Evolutionary conservation across 1,140 invertebrate genomes (phyloP).

Genomic region (Teleopsis dalmanni): DNA sequence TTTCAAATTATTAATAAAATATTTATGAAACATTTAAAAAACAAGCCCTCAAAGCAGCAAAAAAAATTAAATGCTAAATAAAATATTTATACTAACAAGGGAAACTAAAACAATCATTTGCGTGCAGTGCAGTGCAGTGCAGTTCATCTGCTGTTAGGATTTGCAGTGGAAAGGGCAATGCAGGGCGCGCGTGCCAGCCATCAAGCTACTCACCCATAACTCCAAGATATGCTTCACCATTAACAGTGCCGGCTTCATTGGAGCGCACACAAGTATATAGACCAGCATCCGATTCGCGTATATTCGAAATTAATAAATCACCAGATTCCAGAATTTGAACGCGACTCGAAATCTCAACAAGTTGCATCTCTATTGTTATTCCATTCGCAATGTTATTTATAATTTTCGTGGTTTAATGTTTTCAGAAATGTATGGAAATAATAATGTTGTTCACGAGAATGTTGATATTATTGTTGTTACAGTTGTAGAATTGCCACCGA

Average conservation of each 20-base stretch:
- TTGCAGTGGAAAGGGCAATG: too few relatives aligned
- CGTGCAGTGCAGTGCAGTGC: too few relatives aligned
- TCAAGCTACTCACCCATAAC: slow-evolving; percentile 65
- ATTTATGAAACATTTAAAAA: too few relatives aligned
- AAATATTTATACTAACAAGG: too few relatives aligned
- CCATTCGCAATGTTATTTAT: slow-evolving; percentile 5
- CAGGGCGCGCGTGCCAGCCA: too few relatives aligned
- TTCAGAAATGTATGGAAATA: too few relatives aligned
- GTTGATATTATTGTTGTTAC: not conserved
- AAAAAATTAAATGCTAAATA: too few relatives aligned
- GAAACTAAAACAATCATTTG: too few relatives aligned
- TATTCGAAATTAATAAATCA: slow-evolving; percentile 78
- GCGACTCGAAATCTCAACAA: slow-evolving; percentile 51
- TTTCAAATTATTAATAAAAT: too few relatives aligned
- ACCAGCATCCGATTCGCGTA: slow-evolving; percentile 72
- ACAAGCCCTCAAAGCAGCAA: too few relatives aligned
- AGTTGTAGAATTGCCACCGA: not conserved
- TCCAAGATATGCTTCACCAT: slow-evolving; percentile 70
- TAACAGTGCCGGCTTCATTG: slow-evolving; percentile 80
- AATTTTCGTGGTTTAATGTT: not conserved
- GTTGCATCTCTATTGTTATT: slow-evolving; percentile 31
- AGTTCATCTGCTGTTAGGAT: too few relatives aligned
- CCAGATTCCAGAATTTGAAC: slow-evolving; percentile 78
- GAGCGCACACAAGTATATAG: slow-evolving; percentile 81
- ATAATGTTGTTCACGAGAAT: not conserved